A percentile compares a stretch with the other conserved stretches of the same genome.
These are phyloP conservation scores for Meiosimyza platycephala DNA, from an alignment of 2,888 invertebrate genomes.

Conservation along the genomic window DNA sequence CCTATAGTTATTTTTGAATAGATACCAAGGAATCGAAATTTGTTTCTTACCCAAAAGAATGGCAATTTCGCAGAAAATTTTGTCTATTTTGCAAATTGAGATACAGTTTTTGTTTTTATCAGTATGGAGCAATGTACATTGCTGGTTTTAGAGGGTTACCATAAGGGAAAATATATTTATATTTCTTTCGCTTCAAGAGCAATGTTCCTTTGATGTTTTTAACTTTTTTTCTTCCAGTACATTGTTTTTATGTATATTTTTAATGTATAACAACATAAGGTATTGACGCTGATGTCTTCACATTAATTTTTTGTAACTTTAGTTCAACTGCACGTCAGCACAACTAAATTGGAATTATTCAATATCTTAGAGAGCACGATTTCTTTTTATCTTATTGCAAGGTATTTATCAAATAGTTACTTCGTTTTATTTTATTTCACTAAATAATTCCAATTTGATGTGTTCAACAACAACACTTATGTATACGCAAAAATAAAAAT, in stretches of 20 bases:
- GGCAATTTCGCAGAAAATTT: too few relatives aligned
- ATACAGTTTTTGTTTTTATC: too few relatives aligned
- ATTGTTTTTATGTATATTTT: slow-evolving; percentile 37
- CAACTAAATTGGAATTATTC: slow-evolving; percentile 49
- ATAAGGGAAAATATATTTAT: too few relatives aligned
- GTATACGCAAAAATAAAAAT: slow-evolving; percentile 2
- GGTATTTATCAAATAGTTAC: not conserved
- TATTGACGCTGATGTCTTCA: slow-evolving; percentile 48
- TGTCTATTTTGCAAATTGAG: too few relatives aligned
- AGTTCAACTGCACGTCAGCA: slow-evolving; percentile 59
- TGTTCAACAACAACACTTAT: slow-evolving; percentile 40
- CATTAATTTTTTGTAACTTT: slow-evolving; percentile 34
- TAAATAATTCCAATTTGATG: slow-evolving; percentile 47
- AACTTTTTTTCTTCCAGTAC: slow-evolving; percentile 6
- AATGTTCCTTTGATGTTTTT: slow-evolving; percentile 11
- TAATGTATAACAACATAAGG: slow-evolving; percentile 53
- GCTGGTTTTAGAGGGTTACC: too few relatives aligned
- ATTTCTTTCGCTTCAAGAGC: not conserved
- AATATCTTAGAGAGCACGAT: slow-evolving; percentile 23
- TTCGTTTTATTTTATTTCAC: slow-evolving; percentile 2
- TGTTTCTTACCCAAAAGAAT: too few relatives aligned
- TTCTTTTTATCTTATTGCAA: not conserved
- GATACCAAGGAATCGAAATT: too few relatives aligned
- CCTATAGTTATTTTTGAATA: not conserved
- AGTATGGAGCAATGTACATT: not conserved